phyloP scores from a whole-genome alignment of 2,888 invertebrate species.

The Eristalis tenax region DNA sequence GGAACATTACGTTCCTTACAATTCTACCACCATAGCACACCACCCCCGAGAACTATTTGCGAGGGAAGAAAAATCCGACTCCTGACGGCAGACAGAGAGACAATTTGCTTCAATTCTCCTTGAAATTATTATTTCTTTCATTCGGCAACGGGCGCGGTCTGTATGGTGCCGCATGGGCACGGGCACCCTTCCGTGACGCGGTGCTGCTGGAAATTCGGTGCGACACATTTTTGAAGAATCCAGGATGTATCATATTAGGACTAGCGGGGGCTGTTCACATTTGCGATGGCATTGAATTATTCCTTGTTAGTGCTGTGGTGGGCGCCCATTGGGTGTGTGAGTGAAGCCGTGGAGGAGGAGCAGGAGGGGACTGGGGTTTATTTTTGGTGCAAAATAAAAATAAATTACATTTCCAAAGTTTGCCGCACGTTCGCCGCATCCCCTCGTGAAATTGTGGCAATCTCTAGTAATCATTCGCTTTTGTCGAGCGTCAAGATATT shows the following conservation, averaged over 20 bases:
- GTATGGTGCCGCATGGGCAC: slow-evolving; percentile 18
- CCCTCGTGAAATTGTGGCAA: slow-evolving; percentile 58
- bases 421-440: slow-evolving; percentile 41
- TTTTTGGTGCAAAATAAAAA: slow-evolving; percentile 60
- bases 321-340: slow-evolving; percentile 13
- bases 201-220: slow-evolving; percentile 22
- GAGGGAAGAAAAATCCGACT: slow-evolving; percentile 28
- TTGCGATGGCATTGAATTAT: slow-evolving; percentile 64
- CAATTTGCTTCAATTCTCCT: slow-evolving; percentile 56
- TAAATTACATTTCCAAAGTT: slow-evolving; percentile 66
- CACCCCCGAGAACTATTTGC: slow-evolving; percentile 15
- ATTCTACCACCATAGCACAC: slow-evolving; percentile 1
- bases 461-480: slow-evolving; percentile 68
- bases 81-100: slow-evolving; percentile 36
- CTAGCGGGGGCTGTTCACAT: slow-evolving; percentile 37
- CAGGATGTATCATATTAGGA: slow-evolving; percentile 26
- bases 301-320: slow-evolving; percentile 38
- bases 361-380: slow-evolving; percentile 4
- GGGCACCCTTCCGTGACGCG: slow-evolving; percentile 40
- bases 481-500: slow-evolving; percentile 59
- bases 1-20: slow-evolving; percentile 48
- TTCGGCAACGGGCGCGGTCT: background rate
- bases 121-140: slow-evolving; percentile 53
- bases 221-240: slow-evolving; percentile 31
- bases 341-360: background rate